Conservation (phyloP, 2,113 vertebrate species). For the Nothocercus nigrocapillus region DNA sequence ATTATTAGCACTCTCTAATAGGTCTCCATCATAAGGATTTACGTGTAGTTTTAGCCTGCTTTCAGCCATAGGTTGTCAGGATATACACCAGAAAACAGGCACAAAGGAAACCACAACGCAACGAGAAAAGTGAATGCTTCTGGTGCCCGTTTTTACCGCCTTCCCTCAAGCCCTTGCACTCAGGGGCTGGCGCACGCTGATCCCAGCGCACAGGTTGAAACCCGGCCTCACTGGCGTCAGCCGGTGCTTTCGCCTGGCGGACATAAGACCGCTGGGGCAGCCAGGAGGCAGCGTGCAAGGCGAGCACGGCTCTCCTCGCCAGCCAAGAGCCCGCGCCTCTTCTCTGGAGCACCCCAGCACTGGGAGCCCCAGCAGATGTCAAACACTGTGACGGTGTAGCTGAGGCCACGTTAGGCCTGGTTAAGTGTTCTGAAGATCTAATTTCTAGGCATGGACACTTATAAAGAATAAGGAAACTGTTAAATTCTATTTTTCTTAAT, state of each 20-base stretch:
- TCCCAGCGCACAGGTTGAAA: not conserved
- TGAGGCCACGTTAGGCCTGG: too few relatives aligned
- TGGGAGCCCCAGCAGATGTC: too few relatives aligned
- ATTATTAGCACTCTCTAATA: not conserved
- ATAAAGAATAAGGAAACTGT: too few relatives aligned
- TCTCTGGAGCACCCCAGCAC: too few relatives aligned
- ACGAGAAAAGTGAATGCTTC: not conserved
- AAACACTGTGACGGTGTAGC: too few relatives aligned
- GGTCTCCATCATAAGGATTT: not conserved
- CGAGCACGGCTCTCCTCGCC: too few relatives aligned
- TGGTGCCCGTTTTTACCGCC: not conserved
- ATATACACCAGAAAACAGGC: not conserved
- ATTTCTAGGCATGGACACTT: too few relatives aligned
- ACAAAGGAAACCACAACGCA: fast-evolving
- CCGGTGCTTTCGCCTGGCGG: not conserved
- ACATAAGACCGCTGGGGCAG: not conserved
- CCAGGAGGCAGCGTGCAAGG: too few relatives aligned
- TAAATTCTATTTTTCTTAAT: not conserved
- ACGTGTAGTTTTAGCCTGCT: not conserved
- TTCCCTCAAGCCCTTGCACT: not conserved
- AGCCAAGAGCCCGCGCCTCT: too few relatives aligned
- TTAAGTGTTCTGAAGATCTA: too few relatives aligned
- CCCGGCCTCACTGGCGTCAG: not conserved
- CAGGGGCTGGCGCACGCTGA: not conserved
- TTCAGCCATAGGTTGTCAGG: not conserved